phyloP scores from a whole-genome alignment of 35 echinoderm and acorn worm species.

The Heliocidaris tuberculata region DNA sequence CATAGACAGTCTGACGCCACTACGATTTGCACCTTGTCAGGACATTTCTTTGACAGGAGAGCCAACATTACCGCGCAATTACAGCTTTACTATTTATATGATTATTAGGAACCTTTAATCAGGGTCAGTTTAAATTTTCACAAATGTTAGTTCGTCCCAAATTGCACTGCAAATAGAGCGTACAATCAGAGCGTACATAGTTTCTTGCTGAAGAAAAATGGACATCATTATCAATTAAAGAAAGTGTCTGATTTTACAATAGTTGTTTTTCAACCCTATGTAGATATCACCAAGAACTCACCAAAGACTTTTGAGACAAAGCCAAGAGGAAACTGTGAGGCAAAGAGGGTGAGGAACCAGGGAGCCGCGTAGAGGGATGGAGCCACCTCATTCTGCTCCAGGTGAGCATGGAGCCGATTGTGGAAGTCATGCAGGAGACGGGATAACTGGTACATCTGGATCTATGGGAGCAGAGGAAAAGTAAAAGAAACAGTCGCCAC shows the following conservation, averaged over 20 bases:
- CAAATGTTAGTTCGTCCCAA: no score
- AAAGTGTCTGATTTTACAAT: neutral
- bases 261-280: neutral
- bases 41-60: no score
- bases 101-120: no score
- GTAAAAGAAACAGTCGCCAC: neutral
- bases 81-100: no score
- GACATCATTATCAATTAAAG: neutral
- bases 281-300: slow-evolving; percentile 49
- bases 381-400: slow-evolving; percentile 90
- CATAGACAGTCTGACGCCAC: no score
- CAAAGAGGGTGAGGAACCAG: slow-evolving; percentile 96
- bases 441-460: slow-evolving; percentile 99
- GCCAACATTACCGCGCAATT: no score
- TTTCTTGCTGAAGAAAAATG: no score
- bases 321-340: slow-evolving; percentile 95
- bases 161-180: no score
- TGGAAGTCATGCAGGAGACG: slow-evolving; percentile 93
- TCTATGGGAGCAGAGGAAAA: slow-evolving; percentile 54
- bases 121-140: no score
- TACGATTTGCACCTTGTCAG: no score
- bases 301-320: slow-evolving; percentile 97
- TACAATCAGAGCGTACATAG: no score
- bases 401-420: slow-evolving; percentile 81
- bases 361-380: slow-evolving; percentile 95